phyloP scores from a whole-genome alignment of 2,888 invertebrate genomes.

The Callyntrura guangdongensis region DNA sequence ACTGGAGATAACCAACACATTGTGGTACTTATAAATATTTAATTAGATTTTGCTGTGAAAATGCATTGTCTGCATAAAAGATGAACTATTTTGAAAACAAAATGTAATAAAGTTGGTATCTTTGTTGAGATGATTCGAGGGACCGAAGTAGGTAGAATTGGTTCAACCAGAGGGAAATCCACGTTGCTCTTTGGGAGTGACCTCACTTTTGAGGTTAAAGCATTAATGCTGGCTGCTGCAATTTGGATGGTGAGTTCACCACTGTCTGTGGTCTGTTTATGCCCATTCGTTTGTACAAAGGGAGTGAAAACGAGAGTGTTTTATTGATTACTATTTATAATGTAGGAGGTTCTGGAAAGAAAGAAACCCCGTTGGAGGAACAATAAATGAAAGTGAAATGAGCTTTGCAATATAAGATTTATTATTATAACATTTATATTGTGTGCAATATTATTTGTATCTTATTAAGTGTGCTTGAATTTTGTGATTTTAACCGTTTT shows the following conservation, averaged over 20 bases:
- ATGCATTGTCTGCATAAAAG: background rate
- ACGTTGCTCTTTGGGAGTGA: conserved; percentile 69
- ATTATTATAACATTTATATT: background rate
- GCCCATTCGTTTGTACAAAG: background rate
- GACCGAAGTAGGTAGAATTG: conserved; percentile 69
- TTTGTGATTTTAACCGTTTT: conserved; percentile 35
- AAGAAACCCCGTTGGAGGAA: conserved; percentile 78
- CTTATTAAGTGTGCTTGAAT: background rate
- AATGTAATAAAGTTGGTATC: background rate
- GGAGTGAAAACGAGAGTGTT: background rate
- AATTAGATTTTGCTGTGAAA: background rate
- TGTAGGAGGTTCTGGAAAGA: conserved; percentile 79
- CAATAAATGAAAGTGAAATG: conserved; percentile 44
- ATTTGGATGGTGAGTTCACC: conserved; percentile 77
- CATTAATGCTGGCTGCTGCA: conserved; percentile 76
- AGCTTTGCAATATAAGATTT: background rate
- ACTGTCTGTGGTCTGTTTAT: too few relatives aligned
- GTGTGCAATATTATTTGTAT: background rate
- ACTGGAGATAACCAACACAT: conserved; percentile 79
- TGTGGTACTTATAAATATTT: conserved; percentile 63
- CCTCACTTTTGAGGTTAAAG: conserved; percentile 71
- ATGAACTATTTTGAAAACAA: conserved; percentile 6
- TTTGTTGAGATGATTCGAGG: conserved; percentile 66
- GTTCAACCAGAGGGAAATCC: conserved; percentile 73
- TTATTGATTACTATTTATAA: conserved; percentile 15